Evolutionary conservation across 2,797 vertebrate species (phyloP), one percentile per base, ranked within the genome.

Genomic region (Taeniopygia guttata): DNA sequence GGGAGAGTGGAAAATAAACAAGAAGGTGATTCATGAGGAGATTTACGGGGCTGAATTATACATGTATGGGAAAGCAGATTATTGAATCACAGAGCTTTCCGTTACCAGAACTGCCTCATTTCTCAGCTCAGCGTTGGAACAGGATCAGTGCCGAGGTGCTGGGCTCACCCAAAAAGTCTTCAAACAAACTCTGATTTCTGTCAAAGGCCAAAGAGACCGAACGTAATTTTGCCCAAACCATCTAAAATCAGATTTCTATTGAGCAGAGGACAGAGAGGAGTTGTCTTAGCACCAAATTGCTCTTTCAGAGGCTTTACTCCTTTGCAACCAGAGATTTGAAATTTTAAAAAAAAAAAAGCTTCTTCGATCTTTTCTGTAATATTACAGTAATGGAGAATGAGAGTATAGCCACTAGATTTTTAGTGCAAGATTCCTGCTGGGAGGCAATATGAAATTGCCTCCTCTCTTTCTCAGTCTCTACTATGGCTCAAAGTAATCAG

Each of bases 11-110:
- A 83, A 91, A 93, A 89, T 68, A 93, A 95, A 91, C 73, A 93
- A 92, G 63, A 81, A 66, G 49, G 76, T 93, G 93, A 94, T 95
- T 96, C 91, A 96, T 40, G 82, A 48, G 58, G 58, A 89, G 87
- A 85, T 95, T 96, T 89, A 68, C 3, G 0, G 12, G 43, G 34
- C 58, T 90, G 66, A 88, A 79, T 32, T 52, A 59, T 42, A 40
- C 3, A 12, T 30, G 77, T 49, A 38, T 25, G 40, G 83, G 62
- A 88, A 87, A 90, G 84, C 51, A 91, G 82, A 68, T 72, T 75
- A 64, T 7, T 78, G 58, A 95, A 64, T 58, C 86, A 62, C n/a
- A 36, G 7, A 68, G 64, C 23, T 23, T 70, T 77, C 46, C 12
- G 0, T 38, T 78, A 78, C 45, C 56, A 89, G 75, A 90, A 74